Percentiles rank a stretch among this genome's conserved stretches.
phyloP scores from a whole-genome alignment of 2,888 invertebrate species.

The Erannis defoliaria region DNA sequence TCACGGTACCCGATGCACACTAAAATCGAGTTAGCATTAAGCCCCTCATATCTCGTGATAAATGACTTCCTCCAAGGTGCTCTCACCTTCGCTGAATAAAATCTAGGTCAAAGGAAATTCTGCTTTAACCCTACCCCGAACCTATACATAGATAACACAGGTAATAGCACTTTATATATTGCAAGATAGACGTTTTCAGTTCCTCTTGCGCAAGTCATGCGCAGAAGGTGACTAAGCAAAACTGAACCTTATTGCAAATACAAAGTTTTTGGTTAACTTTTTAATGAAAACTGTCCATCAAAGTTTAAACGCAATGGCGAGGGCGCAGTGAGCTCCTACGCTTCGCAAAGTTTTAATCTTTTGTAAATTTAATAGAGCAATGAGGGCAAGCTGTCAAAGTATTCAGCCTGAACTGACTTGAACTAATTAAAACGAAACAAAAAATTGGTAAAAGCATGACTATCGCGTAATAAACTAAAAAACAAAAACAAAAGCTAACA shows the following conservation, averaged over 20 bases:
- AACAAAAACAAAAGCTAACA: conserved; percentile 42
- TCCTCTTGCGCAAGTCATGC: conserved; percentile 80
- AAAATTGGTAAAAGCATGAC: conserved; percentile 17
- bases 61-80: conserved; percentile 50
- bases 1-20: conserved; percentile 33
- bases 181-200: conserved; percentile 51
- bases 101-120: conserved; percentile 75
- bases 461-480: conserved; percentile 27
- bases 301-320: conserved; percentile 46
- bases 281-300: conserved; percentile 52
- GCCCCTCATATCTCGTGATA: conserved; percentile 51
- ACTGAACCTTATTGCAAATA: conserved; percentile 53
- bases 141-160: conserved; percentile 43
- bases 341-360: conserved; percentile 34
- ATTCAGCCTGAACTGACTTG: not conserved
- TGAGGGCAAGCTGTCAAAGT: conserved; percentile 24
- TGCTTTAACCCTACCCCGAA: conserved; percentile 53
- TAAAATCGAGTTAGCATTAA: conserved; percentile 42
- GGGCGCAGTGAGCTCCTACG: conserved; percentile 34
- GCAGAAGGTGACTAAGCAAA: conserved; percentile 60
- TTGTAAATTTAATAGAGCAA: conserved; percentile 18
- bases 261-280: conserved; percentile 62
- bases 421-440: conserved; percentile 11
- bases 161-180: conserved; percentile 41
- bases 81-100: conserved; percentile 55